Percentiles rank a stretch among this genome's conserved stretches.
Conservation (phyloP, 2,888 invertebrate species). For the Epirrhoe tristata region DNA sequence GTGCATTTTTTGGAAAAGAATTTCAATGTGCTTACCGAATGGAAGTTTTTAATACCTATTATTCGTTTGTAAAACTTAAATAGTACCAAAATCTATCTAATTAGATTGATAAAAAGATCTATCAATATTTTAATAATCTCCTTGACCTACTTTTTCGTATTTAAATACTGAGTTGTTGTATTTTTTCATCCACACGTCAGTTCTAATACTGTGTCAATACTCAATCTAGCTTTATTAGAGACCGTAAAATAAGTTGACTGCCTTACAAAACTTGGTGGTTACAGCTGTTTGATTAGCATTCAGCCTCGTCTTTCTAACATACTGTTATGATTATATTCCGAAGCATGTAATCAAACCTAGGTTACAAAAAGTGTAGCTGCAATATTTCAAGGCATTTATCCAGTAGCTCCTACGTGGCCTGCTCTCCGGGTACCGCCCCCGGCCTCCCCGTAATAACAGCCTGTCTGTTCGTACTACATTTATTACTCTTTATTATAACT, state of each 20-base stretch:
- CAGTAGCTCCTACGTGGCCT: conserved; percentile 57
- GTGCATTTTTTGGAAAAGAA: conserved; percentile 46
- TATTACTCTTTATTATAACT: conserved; percentile 54
- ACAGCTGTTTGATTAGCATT: neutral
- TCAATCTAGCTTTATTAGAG: no score
- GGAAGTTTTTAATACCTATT: conserved; percentile 32
- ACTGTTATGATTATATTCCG: neutral
- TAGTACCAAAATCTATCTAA: no score
- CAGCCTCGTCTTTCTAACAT: neutral
- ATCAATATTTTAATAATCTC: no score
- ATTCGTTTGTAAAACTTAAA: no score
- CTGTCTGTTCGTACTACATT: conserved; percentile 47
- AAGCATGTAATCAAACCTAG: conserved; percentile 13
- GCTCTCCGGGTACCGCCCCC: conserved; percentile 59
- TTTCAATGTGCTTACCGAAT: conserved; percentile 46
- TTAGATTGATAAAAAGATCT: no score
- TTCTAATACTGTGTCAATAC: no score
- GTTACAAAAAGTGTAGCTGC: conserved; percentile 37
- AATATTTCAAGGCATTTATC: conserved; percentile 42
- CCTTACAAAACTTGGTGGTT: no score
- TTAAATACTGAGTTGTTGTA: no score
- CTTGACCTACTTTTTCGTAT: no score
- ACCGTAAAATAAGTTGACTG: no score
- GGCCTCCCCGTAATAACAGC: conserved; percentile 56
- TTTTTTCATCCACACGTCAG: no score